phyloP scores from a whole-genome alignment of 1,140 invertebrate species.

The Drosophila ercepeae region DNA sequence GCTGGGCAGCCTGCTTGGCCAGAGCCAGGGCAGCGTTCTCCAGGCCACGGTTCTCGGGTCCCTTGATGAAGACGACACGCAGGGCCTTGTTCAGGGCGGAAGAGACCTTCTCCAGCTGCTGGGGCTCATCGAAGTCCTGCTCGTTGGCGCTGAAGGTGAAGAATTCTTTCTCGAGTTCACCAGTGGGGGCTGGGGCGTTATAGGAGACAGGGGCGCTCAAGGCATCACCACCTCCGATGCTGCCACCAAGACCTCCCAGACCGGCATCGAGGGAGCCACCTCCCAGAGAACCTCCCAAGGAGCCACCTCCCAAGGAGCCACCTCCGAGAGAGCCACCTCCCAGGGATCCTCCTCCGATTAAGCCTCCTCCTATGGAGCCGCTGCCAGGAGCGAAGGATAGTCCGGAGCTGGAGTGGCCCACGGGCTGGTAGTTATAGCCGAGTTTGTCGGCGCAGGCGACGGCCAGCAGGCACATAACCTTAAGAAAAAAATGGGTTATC shows the following conservation, averaged over 20 bases:
- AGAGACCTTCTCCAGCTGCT: slow-evolving; percentile 28
- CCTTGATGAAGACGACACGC: slow-evolving; percentile 64
- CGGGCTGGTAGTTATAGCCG: slow-evolving; percentile 79
- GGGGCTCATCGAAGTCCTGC: slow-evolving; percentile 54
- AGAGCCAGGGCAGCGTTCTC: slow-evolving; percentile 55
- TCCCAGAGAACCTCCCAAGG: slow-evolving; percentile 23
- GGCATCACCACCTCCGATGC: slow-evolving; percentile 39
- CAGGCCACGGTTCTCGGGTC: slow-evolving; percentile 57
- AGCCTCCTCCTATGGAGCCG: slow-evolving; percentile 29
- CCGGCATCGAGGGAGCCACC: slow-evolving; percentile 24
- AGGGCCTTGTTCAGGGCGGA: slow-evolving; percentile 56
- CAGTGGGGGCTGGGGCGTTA: slow-evolving; percentile 37
- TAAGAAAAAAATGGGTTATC: slow-evolving; percentile 14
- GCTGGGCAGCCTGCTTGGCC: slow-evolving; percentile 55
- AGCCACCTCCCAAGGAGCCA: slow-evolving; percentile 23
- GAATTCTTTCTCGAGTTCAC: slow-evolving; percentile 63
- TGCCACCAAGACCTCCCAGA: slow-evolving; percentile 14
- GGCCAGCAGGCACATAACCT: slow-evolving; percentile 74
- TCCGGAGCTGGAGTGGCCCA: slow-evolving; percentile 60
- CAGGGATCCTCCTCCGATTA: slow-evolving; percentile 15
- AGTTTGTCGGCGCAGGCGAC: slow-evolving; percentile 76
- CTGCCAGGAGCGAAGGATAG: slow-evolving; percentile 64
- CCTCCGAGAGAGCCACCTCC: slow-evolving; percentile 21
- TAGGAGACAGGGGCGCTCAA: slow-evolving; percentile 33
- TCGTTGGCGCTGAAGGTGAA: slow-evolving; percentile 57